Conservation (phyloP, 2,797 vertebrate genomes). For the Neosilurus hyrtlii region DNA sequence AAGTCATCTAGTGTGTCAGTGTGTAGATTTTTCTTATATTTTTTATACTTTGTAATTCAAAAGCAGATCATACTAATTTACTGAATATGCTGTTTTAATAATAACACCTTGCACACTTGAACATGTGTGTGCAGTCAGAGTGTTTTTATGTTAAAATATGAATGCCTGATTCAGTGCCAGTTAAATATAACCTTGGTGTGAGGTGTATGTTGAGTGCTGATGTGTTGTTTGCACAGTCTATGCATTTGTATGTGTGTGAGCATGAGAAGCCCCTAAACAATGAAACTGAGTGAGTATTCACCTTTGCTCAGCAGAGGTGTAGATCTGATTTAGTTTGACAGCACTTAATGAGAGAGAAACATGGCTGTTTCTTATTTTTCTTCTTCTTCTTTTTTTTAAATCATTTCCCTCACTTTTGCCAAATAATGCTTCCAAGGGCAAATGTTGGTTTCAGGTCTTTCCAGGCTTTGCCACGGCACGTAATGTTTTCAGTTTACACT, state of each 20-base stretch:
- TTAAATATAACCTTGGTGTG: constrained; percentile 43
- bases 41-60: background rate
- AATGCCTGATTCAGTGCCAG: constrained; percentile 8
- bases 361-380: constrained; percentile 56
- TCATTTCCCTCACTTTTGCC: constrained; percentile 60
- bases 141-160: background rate
- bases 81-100: background rate
- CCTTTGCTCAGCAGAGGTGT: constrained; percentile 38
- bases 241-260: constrained; percentile 19
- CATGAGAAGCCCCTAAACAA: constrained; percentile 42
- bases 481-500: constrained; percentile 64
- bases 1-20: background rate
- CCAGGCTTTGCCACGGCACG: constrained; percentile 47
- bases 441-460: constrained; percentile 51
- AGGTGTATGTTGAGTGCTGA: constrained; percentile 26
- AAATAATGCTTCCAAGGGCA: constrained; percentile 61
- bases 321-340: constrained; percentile 59
- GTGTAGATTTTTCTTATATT: background rate
- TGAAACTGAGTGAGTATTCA: constrained; percentile 48
- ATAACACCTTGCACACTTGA: background rate
- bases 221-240: constrained; percentile 26
- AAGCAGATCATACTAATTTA: background rate
- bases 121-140: constrained; percentile 24
- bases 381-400: constrained; percentile 47
- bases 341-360: constrained; percentile 65